Evolutionary conservation across 2,797 vertebrate species (phyloP).

Genomic region (Melanotaenia trifasciata): DNA sequence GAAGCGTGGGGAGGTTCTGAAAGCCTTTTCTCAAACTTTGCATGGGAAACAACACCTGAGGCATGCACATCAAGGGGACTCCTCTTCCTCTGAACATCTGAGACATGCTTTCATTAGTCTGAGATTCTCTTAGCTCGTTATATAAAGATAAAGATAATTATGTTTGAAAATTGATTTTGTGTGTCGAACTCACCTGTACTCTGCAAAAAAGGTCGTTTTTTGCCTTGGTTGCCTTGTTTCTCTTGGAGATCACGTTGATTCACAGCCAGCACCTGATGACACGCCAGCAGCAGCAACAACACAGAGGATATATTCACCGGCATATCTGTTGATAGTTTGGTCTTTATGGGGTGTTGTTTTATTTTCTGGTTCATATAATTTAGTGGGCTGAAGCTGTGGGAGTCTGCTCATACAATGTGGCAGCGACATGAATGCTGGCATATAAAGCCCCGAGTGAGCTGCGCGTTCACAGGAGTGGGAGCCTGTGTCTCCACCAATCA

Average conservation of each 20-base stretch:
- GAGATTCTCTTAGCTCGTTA: not conserved
- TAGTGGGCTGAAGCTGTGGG: not conserved
- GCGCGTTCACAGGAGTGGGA: constrained; percentile 51
- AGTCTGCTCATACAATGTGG: not conserved
- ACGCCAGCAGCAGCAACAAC: constrained; percentile 63
- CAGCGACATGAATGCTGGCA: constrained; percentile 15
- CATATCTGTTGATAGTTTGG: constrained; percentile 64
- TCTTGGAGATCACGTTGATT: constrained; percentile 85
- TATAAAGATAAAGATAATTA: not conserved
- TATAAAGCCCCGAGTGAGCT: constrained; percentile 38
- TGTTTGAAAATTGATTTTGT: not conserved
- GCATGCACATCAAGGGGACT: not conserved
- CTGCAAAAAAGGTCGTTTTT: constrained; percentile 90
- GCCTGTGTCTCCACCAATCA: constrained; percentile 63
- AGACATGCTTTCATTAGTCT: not conserved
- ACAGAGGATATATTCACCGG: constrained; percentile 57
- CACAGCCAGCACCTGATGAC: constrained; percentile 72
- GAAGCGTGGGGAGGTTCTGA: not conserved
- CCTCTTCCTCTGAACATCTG: not conserved
- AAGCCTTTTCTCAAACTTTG: not conserved
- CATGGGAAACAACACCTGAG: not conserved
- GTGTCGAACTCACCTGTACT: constrained; percentile 86
- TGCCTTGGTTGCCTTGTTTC: constrained; percentile 77
- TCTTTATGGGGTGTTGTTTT: not conserved
- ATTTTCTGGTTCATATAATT: not conserved